These are phyloP conservation scores for Gasteruption jaculator DNA, from an alignment of 2,888 invertebrate genomes.

Conservation along the genomic window DNA sequence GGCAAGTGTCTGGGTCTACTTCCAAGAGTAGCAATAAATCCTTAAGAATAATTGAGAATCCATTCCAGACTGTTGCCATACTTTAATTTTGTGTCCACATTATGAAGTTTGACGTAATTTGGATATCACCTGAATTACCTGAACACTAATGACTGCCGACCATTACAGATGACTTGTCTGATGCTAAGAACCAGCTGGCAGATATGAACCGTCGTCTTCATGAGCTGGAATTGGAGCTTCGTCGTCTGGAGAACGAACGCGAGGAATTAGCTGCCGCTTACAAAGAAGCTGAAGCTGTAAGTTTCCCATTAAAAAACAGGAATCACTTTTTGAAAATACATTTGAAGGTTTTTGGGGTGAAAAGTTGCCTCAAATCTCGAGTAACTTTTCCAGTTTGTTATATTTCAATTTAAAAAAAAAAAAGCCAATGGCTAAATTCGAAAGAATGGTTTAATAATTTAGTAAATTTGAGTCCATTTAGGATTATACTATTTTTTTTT, in stretches of 20 bases:
- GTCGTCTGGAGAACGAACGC: slow-evolving; percentile 97
- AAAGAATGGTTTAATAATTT: slow-evolving; percentile 2
- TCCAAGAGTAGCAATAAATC: no score
- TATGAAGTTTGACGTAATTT: no score
- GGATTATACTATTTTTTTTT: not conserved
- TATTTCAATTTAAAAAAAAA: no score
- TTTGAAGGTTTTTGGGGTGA: no score
- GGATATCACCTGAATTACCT: not conserved
- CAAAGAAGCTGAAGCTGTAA: slow-evolving; percentile 97
- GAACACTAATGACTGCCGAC: not conserved
- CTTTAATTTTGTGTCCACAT: no score
- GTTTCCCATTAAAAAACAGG: no score
- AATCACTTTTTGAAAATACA: not conserved
- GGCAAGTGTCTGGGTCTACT: no score
- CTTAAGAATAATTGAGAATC: no score
- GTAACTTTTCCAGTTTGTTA: no score
- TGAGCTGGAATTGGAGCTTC: slow-evolving; percentile 94
- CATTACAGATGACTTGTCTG: slow-evolving; percentile 87
- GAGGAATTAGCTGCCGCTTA: slow-evolving; percentile 97
- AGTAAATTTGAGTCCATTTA: not conserved
- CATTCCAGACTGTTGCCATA: no score
- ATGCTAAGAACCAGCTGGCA: slow-evolving; percentile 87
- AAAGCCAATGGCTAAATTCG: no score
- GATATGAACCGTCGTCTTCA: slow-evolving; percentile 96
- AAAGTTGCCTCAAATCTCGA: no score